Base-by-base conservation (phyloP, 2,888 invertebrate species). In the Campoplex nolae region DNA sequence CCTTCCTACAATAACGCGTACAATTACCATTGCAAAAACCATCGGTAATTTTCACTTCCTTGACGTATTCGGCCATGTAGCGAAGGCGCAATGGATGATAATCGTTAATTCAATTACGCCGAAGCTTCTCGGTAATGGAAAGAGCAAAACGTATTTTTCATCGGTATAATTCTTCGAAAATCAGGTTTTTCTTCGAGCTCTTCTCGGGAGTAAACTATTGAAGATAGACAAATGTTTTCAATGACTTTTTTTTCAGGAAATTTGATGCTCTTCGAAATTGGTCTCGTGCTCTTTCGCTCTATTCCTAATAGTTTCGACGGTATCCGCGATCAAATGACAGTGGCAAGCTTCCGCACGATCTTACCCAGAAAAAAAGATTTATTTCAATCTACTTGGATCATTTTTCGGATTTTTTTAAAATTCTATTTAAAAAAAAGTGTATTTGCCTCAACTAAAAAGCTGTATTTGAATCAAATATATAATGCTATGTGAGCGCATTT, bases 1-100 rank as follows among this genome's bases (percentile, higher is more conserved):
- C 62, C 62, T 62, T 62, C 62, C 62, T 62, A 32, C 62, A 58
- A 58, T 58, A 58, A 58, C 13, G 28, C 58, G 1, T 58, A 28
- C 28, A 62, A 16, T 32, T 28, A 32, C 32, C 4, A 62, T 62
- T 62, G 6, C 62, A 6, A 62, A 62, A 62, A 3, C 32, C 38
- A 16, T 16, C 16, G 6, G 32, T 32, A 9, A 32, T 62, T 32
- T 62, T n/a, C 62, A 62, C 16, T 62, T 62, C 32, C 32, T 62
- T 62, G 4, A 16, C 32, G 32, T 32, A 32, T 16, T 62, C 32
- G 16, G 32, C 11, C 16, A 62, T 16, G 16, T 0, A 62, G 6
- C 1, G 13, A 32, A 62, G 62, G 16, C 62, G 62, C 32, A 16
- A 16, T 32, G 2, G 6, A 32, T 62, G 7, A 32, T 6, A 32